Percentiles rank a stretch among this genome's conserved stretches.
Evolutionary conservation across 2,113 vertebrate species (phyloP).

Genomic region (Calidris pugnax): DNA sequence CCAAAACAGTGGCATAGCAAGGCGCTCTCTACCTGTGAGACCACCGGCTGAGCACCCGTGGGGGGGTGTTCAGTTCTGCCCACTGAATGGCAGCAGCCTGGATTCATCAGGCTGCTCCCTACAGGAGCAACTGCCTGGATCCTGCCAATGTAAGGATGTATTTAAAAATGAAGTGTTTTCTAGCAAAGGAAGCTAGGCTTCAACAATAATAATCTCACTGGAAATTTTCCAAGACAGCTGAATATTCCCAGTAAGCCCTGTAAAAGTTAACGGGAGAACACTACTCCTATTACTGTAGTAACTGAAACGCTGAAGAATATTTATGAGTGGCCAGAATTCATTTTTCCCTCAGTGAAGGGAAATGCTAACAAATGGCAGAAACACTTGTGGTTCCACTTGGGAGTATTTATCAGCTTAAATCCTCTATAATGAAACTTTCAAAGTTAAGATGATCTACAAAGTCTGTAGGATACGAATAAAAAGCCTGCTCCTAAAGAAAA

Average conservation of each 20-base stretch:
- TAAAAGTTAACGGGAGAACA: neutral
- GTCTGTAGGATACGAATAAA: neutral
- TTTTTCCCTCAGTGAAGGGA: neutral
- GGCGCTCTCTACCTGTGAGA: neutral
- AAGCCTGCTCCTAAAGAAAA: neutral
- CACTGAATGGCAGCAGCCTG: neutral
- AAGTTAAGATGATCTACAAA: neutral
- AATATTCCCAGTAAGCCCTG: neutral
- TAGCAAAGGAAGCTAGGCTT: neutral
- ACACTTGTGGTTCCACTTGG: neutral
- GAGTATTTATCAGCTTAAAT: neutral
- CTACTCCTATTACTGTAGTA: neutral
- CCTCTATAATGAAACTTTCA: neutral
- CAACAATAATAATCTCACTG: neutral
- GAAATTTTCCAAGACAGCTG: neutral
- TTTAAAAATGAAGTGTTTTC: neutral
- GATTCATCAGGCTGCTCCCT: neutral
- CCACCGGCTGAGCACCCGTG: accelerated
- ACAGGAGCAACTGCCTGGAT: neutral
- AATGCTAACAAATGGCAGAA: neutral
- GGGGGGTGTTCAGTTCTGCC: neutral
- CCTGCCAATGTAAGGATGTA: accelerated
- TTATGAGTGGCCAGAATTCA: neutral
- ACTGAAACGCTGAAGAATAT: neutral
- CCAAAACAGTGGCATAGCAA: neutral